These are phyloP conservation scores for Chloropsis cyanopogon DNA, from an alignment of 2,113 vertebrate genomes.

Conservation along the genomic window DNA sequence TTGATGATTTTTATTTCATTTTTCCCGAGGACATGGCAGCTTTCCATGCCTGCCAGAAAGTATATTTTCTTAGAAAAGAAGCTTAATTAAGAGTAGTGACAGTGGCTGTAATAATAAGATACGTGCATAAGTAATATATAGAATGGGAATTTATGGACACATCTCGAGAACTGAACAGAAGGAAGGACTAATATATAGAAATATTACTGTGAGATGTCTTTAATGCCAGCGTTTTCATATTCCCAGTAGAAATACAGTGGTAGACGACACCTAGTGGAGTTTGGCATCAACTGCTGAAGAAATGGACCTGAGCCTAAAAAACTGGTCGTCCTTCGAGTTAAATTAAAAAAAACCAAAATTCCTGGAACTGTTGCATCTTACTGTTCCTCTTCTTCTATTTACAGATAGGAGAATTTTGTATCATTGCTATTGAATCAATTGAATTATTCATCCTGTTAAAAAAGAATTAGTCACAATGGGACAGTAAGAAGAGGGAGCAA, in stretches of 20 bases:
- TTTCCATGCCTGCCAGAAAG: background rate
- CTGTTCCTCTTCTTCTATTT: background rate
- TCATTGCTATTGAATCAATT: too few species aligned
- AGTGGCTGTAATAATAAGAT: background rate
- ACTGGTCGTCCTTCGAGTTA: background rate
- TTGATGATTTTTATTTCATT: background rate
- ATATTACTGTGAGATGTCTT: background rate
- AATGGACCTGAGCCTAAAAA: background rate
- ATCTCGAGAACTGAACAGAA: background rate
- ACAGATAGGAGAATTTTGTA: background rate
- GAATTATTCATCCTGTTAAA: background rate
- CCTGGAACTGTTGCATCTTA: background rate
- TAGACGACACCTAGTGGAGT: conserved; percentile 49
- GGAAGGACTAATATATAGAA: background rate
- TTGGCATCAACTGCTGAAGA: background rate
- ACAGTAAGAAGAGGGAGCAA: background rate
- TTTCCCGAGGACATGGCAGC: background rate
- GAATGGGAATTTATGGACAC: background rate
- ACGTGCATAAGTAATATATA: background rate
- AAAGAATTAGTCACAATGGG: background rate
- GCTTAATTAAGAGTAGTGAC: background rate
- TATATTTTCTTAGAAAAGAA: background rate
- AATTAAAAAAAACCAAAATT: background rate
- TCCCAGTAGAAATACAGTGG: conserved; percentile 9
- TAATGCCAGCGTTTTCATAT: background rate